Conservation (phyloP, 53 echinoderm and acorn worm species). For the Paracentrotus lividus region DNA sequence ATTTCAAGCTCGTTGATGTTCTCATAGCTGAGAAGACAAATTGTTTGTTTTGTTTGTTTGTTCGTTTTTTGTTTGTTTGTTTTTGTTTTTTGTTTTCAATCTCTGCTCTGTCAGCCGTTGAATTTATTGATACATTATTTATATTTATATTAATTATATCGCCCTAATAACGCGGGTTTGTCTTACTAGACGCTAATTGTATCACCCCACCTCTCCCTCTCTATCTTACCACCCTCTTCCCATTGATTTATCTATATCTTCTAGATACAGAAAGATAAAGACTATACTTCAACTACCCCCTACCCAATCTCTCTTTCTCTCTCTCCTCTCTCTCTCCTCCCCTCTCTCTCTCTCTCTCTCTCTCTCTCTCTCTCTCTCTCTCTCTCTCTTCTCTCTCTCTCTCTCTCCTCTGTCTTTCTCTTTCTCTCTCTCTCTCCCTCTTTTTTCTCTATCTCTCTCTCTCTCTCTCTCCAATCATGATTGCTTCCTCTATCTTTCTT, state of each 20-base stretch:
- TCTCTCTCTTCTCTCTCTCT: not conserved
- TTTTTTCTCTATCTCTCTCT: not conserved
- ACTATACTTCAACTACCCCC: not conserved
- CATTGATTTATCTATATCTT: not conserved
- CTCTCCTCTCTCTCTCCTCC: not conserved
- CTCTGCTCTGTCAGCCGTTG: no score
- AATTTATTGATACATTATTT: no score
- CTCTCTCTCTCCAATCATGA: slow-evolving; percentile 17
- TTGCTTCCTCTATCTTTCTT: no score
- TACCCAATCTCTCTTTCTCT: not conserved
- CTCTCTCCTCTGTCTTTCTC: not conserved
- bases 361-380: not conserved
- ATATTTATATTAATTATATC: no score
- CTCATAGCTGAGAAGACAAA: no score
- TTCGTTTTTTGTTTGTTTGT: no score
- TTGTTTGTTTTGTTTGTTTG: no score
- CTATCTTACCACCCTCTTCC: not conserved
- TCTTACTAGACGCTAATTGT: no score
- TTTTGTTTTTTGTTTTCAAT: no score
- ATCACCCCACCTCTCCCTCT: not conserved
- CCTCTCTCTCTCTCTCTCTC: not conserved
- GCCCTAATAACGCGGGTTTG: no score
- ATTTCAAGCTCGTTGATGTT: no score
- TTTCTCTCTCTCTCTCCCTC: not conserved
- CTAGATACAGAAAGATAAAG: no score